Percentiles rank a stretch among this genome's conserved stretches.
These are phyloP conservation scores for Potamilus streckersoni DNA, from an alignment of 1,140 invertebrate genomes.

Conservation along the genomic window DNA sequence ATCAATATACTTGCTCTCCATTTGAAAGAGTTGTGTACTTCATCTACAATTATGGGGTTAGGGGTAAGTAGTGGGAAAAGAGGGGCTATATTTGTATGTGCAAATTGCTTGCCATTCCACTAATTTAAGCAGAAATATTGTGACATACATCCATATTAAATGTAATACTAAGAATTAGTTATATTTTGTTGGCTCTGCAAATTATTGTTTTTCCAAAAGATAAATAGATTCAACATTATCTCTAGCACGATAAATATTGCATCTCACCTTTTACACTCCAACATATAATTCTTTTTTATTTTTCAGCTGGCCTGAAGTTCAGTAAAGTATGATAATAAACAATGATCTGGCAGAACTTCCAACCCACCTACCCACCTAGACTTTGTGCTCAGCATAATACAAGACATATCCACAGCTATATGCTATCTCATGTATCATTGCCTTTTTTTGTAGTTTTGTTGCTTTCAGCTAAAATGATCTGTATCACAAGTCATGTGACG, in stretches of 20 bases:
- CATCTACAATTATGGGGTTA: neutral
- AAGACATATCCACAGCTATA: too few relatives aligned
- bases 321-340: slow-evolving; percentile 75
- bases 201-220: neutral
- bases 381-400: too few relatives aligned
- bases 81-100: neutral
- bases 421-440: too few relatives aligned
- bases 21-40: too few relatives aligned
- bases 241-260: slow-evolving; percentile 3
- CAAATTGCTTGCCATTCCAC: too few relatives aligned
- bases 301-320: slow-evolving; percentile 75
- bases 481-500: too few relatives aligned
- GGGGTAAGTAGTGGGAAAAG: neutral
- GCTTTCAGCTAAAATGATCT: too few relatives aligned
- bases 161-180: slow-evolving; percentile 9
- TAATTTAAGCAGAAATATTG: neutral
- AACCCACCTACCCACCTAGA: too few relatives aligned
- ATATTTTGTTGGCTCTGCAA: neutral
- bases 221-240: neutral
- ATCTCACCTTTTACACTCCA: neutral
- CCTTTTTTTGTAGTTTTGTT: too few relatives aligned
- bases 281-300: slow-evolving; percentile 53
- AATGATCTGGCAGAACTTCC: too few relatives aligned
- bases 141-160: neutral
- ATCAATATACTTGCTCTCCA: too few relatives aligned